Percentiles rank a stretch among this genome's conserved stretches.
phyloP scores from a whole-genome alignment of 2,888 invertebrate genomes.

The Halictus quadricinctus region DNA sequence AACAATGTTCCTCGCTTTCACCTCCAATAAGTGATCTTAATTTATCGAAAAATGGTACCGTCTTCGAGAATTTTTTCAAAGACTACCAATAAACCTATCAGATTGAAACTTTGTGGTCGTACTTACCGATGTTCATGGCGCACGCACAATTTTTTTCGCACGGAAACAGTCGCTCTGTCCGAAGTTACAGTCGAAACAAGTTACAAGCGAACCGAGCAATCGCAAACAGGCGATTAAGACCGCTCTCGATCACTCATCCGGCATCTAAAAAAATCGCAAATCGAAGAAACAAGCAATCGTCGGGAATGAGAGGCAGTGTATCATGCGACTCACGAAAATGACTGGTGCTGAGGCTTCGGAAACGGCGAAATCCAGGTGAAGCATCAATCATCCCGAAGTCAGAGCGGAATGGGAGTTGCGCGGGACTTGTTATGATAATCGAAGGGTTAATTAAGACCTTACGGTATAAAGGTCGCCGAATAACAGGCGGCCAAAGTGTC shows the following conservation, averaged over 20 bases:
- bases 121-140: neutral
- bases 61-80: too few species aligned
- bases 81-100: too few species aligned
- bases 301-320: neutral
- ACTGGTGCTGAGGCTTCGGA: neutral
- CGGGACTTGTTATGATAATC: constrained; percentile 65
- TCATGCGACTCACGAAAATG: neutral
- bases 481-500: constrained; percentile 31
- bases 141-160: neutral
- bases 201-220: neutral
- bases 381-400: constrained; percentile 57
- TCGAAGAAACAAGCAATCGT: neutral
- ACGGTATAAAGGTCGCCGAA: constrained; percentile 49
- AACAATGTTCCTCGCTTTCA: too few species aligned
- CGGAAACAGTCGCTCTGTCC: neutral
- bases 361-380: constrained; percentile 21
- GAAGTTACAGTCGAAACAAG: too few species aligned
- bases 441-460: constrained; percentile 63
- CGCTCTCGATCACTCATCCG: neutral
- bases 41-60: too few species aligned
- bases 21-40: too few species aligned
- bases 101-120: too few species aligned
- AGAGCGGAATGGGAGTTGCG: neutral
- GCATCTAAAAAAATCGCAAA: neutral
- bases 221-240: neutral